These are phyloP conservation scores for Poicephalus gulielmi DNA, from an alignment of 2,113 vertebrate genomes.

Conservation along the genomic window DNA sequence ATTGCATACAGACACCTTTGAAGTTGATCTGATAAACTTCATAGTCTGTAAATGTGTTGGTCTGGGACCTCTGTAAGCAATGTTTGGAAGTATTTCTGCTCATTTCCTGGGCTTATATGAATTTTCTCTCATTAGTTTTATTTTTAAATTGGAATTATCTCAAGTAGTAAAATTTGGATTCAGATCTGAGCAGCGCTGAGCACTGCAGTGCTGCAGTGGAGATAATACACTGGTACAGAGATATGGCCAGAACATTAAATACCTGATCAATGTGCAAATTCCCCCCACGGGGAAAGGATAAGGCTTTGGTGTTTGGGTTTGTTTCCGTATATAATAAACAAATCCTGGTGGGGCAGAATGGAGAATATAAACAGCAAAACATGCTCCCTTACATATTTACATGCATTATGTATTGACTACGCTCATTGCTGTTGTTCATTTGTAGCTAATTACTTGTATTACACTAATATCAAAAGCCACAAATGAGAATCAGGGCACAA, in stretches of 20 bases:
- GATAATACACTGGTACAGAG: background rate
- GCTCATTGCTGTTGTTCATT: background rate
- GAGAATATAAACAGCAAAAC: background rate
- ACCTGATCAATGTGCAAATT: background rate
- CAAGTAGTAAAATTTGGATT: background rate
- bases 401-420: background rate
- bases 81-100: background rate
- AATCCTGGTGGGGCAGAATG: background rate
- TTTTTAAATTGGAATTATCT: slow-evolving; percentile 3
- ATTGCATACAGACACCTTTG: background rate
- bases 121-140: background rate
- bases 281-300: background rate
- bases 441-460: slow-evolving; percentile 28
- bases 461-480: slow-evolving; percentile 19
- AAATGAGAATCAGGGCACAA: slow-evolving; percentile 17
- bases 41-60: background rate
- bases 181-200: background rate
- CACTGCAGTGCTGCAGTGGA: background rate
- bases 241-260: background rate
- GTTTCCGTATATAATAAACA: background rate
- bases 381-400: background rate
- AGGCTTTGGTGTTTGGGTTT: background rate
- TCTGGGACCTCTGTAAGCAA: background rate
- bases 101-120: background rate
- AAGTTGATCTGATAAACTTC: background rate